Evolutionary conservation across 2,797 vertebrate genomes (phyloP).

Genomic region (Acropternis orthonyx): DNA sequence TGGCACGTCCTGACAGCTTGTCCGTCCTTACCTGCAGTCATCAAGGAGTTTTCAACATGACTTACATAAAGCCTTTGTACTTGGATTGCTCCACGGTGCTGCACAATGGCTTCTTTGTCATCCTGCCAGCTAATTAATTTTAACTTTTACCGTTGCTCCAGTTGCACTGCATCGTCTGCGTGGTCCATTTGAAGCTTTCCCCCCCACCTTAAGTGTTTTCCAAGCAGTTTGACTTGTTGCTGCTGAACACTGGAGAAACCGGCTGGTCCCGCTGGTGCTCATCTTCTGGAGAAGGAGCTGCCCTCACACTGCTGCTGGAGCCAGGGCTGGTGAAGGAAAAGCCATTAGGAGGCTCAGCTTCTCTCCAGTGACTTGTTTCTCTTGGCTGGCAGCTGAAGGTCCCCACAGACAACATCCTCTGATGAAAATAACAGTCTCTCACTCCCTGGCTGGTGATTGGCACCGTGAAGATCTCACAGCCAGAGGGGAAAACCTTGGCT

Average conservation of each 20-base stretch:
- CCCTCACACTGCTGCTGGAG: not conserved
- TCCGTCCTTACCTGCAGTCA: slow-evolving; percentile 68
- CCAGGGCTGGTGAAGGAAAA: not conserved
- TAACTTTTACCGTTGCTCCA: slow-evolving; percentile 69
- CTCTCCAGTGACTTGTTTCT: slow-evolving; percentile 42
- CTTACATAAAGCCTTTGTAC: slow-evolving; percentile 67
- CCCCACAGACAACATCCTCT: slow-evolving; percentile 18
- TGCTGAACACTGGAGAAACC: not conserved
- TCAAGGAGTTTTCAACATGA: slow-evolving; percentile 72
- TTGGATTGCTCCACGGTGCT: slow-evolving; percentile 66
- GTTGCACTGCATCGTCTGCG: not conserved
- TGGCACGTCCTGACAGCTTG: slow-evolving; percentile 44
- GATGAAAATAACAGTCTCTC: slow-evolving; percentile 55
- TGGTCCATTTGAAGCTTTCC: slow-evolving; percentile 47
- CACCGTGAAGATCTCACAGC: not conserved
- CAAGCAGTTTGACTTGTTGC: slow-evolving; percentile 41
- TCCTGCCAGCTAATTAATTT: slow-evolving; percentile 77
- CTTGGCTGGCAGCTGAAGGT: slow-evolving; percentile 44
- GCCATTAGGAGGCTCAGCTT: slow-evolving; percentile 19
- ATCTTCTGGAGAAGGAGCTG: slow-evolving; percentile 9
- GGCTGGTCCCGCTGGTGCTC: not conserved
- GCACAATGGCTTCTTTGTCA: slow-evolving; percentile 77
- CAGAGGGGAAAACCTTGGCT: slow-evolving; percentile 29
- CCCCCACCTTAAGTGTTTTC: not conserved
- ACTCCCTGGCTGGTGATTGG: not conserved